A percentile compares a stretch with the other conserved stretches of the same genome.
Evolutionary conservation across 2,888 invertebrate species (phyloP).

Genomic region (Cosmia trapezina): DNA sequence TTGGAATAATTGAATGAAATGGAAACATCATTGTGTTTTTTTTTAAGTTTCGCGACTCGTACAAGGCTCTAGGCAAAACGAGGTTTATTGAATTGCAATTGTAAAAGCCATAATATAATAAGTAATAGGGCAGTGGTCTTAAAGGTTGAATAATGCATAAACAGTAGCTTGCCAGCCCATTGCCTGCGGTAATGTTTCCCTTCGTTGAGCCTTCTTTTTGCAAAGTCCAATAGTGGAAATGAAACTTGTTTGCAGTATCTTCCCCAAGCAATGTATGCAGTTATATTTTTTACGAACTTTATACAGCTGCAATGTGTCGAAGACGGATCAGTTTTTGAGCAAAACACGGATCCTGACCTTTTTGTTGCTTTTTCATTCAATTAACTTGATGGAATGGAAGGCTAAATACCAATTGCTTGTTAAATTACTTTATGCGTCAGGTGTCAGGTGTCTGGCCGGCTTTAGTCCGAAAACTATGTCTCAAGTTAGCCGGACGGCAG

Average conservation of each 20-base stretch:
- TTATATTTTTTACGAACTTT: slow-evolving; percentile 25
- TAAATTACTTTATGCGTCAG: slow-evolving; percentile 45
- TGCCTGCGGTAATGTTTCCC: slow-evolving; percentile 34
- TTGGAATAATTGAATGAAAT: slow-evolving; percentile 49
- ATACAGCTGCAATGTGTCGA: slow-evolving; percentile 17
- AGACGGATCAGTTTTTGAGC: slow-evolving; percentile 33
- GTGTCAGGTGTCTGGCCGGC: slow-evolving; percentile 43
- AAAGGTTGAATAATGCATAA: slow-evolving; percentile 58
- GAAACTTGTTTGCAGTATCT: slow-evolving; percentile 28
- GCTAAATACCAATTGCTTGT: slow-evolving; percentile 38
- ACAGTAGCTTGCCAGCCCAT: slow-evolving; percentile 42
- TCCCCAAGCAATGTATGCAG: neutral
- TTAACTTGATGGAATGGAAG: slow-evolving; percentile 29
- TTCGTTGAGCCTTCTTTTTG: slow-evolving; percentile 31
- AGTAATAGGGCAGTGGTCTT: slow-evolving; percentile 38
- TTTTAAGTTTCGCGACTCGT: slow-evolving; percentile 6
- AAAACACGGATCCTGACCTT: slow-evolving; percentile 11
- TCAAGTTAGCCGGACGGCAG: slow-evolving; percentile 37
- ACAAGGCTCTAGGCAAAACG: slow-evolving; percentile 6
- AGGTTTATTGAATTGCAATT: slow-evolving; percentile 45
- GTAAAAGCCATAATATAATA: slow-evolving; percentile 16
- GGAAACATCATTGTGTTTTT: slow-evolving; percentile 26
- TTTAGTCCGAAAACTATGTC: slow-evolving; percentile 50
- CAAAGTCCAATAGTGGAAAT: slow-evolving; percentile 23
- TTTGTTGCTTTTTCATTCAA: slow-evolving; percentile 13